A percentile compares a stretch with the other conserved stretches of the same genome.
Conservation (phyloP, 2,797 vertebrate genomes). For the Mormyrops attenuatus region DNA sequence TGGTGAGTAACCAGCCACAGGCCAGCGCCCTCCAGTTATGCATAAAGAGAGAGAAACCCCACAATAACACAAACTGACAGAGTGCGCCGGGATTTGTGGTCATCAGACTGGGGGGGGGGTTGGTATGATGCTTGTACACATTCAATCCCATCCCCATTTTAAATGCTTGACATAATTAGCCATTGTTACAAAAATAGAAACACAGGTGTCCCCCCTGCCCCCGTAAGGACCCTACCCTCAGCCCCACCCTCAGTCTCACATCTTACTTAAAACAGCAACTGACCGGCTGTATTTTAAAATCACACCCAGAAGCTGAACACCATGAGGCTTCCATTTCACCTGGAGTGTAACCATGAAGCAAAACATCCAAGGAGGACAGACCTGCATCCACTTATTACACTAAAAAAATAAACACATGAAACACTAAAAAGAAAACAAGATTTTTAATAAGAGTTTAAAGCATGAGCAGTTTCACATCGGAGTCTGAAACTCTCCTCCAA, state of each 20-base stretch:
- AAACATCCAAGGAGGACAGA: background rate
- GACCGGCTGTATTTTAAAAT: background rate
- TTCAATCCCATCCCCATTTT: background rate
- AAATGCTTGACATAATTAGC: background rate
- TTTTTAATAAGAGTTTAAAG: background rate
- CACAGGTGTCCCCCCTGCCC: background rate
- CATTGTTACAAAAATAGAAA: background rate
- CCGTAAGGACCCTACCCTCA: background rate
- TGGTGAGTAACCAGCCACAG: slow-evolving; percentile 66
- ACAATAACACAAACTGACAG: slow-evolving; percentile 9
- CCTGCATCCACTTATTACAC: background rate
- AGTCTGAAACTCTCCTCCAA: background rate
- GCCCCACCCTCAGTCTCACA: no score
- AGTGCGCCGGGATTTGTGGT: background rate
- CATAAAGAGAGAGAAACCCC: background rate
- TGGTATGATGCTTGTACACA: background rate
- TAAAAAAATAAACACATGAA: background rate
- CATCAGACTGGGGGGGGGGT: background rate
- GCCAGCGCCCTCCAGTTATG: slow-evolving; percentile 47
- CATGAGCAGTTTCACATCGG: background rate
- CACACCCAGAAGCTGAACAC: background rate
- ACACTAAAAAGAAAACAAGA: background rate
- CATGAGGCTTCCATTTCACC: background rate
- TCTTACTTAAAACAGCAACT: background rate
- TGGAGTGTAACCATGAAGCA: background rate